Conservation (phyloP, 2,113 vertebrate genomes). For the Tonatia bakeri region DNA sequence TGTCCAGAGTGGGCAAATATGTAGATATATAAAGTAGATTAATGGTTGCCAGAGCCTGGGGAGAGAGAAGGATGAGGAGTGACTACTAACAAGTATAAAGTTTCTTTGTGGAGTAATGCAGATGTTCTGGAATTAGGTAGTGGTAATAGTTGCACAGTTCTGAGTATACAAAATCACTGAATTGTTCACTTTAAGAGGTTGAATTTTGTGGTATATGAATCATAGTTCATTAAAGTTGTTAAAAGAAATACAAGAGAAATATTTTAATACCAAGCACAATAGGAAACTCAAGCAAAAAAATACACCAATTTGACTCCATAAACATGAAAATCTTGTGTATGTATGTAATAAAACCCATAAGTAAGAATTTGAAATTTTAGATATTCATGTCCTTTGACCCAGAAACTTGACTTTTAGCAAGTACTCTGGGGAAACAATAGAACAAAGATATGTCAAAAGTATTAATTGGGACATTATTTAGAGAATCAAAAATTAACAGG, state of each 20-base stretch:
- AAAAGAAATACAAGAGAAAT: background rate
- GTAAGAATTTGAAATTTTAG: background rate
- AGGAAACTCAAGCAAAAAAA: background rate
- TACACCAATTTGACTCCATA: background rate
- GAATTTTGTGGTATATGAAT: background rate
- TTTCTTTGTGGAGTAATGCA: background rate
- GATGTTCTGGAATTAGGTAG: background rate
- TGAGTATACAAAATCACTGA: background rate
- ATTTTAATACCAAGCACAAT: background rate
- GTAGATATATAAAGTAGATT: background rate
- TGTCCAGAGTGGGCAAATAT: background rate
- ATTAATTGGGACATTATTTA: background rate
- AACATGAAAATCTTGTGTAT: background rate
- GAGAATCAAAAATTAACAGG: slow-evolving; percentile 3
- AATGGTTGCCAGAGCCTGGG: background rate
- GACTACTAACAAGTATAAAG: background rate
- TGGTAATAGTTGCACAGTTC: background rate
- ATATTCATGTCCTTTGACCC: background rate
- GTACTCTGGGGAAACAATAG: background rate
- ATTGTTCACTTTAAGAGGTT: background rate
- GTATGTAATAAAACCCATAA: background rate
- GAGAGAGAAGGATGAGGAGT: background rate
- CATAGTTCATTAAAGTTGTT: background rate
- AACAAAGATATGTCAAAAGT: background rate
- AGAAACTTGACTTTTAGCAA: background rate